Percentiles rank a stretch among this genome's conserved stretches.
These are phyloP conservation scores for Ptiloglossa arizonensis DNA, from an alignment of 1,140 invertebrate genomes.

Conservation along the genomic window DNA sequence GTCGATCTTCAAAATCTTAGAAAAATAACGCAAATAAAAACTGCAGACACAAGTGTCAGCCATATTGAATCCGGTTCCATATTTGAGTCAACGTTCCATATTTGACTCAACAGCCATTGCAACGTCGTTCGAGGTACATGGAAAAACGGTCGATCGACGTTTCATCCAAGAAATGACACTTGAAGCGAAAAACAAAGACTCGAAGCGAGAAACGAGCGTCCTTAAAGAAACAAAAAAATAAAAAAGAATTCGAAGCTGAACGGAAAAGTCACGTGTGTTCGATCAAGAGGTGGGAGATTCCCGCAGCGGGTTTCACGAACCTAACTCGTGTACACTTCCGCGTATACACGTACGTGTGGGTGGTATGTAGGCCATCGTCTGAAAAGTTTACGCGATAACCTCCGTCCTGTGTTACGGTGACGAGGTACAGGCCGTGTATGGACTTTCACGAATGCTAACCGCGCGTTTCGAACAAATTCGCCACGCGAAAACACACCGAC, in stretches of 20 bases:
- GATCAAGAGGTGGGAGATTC: constrained; percentile 6
- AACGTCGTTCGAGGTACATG: no score
- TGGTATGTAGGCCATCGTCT: constrained; percentile 69
- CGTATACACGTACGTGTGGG: constrained; percentile 27
- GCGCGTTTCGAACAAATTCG: constrained; percentile 23
- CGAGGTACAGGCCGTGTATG: neutral
- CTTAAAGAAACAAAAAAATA: no score
- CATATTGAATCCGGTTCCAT: no score
- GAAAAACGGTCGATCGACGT: no score
- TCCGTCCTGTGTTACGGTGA: constrained; percentile 33
- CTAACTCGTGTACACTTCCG: constrained; percentile 29
- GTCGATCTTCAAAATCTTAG: no score
- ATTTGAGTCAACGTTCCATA: no score
- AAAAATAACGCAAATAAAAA: no score
- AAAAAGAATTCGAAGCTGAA: neutral
- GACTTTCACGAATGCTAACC: neutral
- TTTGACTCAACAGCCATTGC: no score
- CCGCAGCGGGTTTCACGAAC: constrained; percentile 30
- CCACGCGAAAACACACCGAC: neutral
- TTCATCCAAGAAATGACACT: no score
- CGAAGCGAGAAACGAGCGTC: no score
- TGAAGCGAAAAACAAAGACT: no score
- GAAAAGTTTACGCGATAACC: constrained; percentile 71
- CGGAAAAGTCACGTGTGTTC: constrained; percentile 57
- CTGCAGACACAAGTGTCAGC: no score